phyloP scores from a whole-genome alignment of 2,797 vertebrate species.

The Helostoma temminkii region DNA sequence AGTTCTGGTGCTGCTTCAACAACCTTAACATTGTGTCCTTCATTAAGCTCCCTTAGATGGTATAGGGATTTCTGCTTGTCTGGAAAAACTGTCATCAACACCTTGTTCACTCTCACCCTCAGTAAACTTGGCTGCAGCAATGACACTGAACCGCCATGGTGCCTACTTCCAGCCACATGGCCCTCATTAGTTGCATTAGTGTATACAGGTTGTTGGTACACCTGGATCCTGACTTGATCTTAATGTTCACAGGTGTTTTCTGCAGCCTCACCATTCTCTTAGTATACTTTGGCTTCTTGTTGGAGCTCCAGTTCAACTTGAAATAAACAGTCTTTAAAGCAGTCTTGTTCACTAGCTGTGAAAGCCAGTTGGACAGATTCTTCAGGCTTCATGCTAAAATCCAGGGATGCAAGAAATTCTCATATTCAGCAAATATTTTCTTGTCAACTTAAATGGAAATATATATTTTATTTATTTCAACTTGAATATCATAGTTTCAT shows the following conservation, averaged over 20 bases:
- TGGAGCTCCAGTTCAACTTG: neutral
- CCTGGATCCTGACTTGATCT: conserved; percentile 2
- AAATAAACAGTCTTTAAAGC: conserved; percentile 2
- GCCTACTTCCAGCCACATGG: conserved; percentile 22
- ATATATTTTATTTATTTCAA: too few relatives aligned
- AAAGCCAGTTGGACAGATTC: too few relatives aligned
- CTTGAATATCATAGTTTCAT: too few relatives aligned
- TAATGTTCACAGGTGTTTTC: too few relatives aligned
- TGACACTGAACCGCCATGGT: neutral
- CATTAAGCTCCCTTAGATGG: conserved; percentile 25
- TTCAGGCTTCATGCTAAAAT: neutral
- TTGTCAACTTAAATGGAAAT: too few relatives aligned
- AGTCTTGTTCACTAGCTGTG: neutral
- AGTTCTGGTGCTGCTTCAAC: conserved; percentile 1
- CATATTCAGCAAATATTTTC: too few relatives aligned
- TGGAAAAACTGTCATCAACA: conserved; percentile 40
- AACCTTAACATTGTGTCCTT: conserved; percentile 10
- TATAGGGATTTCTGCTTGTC: conserved; percentile 24
- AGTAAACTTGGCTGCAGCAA: conserved; percentile 25
- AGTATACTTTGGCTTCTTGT: neutral
- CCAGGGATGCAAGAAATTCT: neutral
- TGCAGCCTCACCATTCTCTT: neutral
- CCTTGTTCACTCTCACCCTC: conserved; percentile 2
- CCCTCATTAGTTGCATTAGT: conserved; percentile 14
- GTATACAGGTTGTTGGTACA: conserved; percentile 8